These are phyloP conservation scores for Anoplophora glabripennis DNA, from an alignment of 1,140 invertebrate species.

Conservation along the genomic window DNA sequence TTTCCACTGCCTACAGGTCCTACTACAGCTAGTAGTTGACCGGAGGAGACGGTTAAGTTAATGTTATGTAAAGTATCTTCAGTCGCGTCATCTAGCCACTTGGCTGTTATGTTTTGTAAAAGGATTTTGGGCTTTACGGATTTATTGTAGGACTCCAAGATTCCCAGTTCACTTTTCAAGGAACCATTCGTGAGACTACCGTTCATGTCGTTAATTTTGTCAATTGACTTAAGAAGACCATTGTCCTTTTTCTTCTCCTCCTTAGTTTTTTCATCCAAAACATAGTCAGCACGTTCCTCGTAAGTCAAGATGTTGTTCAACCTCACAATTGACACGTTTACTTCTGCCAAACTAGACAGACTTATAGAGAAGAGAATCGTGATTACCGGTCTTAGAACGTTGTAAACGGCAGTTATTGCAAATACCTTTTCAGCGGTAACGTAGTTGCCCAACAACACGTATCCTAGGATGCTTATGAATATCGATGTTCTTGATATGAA, in stretches of 20 bases:
- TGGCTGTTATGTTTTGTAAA: conserved; percentile 37
- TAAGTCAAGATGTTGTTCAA: conserved; percentile 67
- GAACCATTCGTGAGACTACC: conserved; percentile 11
- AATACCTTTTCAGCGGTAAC: conserved; percentile 77
- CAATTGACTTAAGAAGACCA: not conserved
- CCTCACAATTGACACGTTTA: conserved; percentile 64
- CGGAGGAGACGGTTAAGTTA: conserved; percentile 31
- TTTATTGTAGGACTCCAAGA: conserved; percentile 1
- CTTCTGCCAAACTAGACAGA: conserved; percentile 59
- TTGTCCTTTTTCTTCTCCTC: not conserved
- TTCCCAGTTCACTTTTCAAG: not conserved
- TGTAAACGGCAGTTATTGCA: conserved; percentile 68
- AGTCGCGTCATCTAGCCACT: conserved; percentile 34
- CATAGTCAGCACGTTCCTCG: conserved; percentile 51
- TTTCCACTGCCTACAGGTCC: conserved; percentile 84
- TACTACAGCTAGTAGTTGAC: conserved; percentile 68
- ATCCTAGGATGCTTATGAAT: conserved; percentile 75
- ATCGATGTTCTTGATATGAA: conserved; percentile 76
- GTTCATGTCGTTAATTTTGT: not conserved
- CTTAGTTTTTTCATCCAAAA: conserved; percentile 2
- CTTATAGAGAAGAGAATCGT: conserved; percentile 72
- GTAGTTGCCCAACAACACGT: conserved; percentile 64
- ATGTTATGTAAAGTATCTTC: conserved; percentile 42
- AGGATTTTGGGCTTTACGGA: conserved; percentile 24
- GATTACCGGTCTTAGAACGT: conserved; percentile 67